Base-by-base conservation (phyloP, 2,797 vertebrate genomes). In the Melanotaenia pygmaea region DNA sequence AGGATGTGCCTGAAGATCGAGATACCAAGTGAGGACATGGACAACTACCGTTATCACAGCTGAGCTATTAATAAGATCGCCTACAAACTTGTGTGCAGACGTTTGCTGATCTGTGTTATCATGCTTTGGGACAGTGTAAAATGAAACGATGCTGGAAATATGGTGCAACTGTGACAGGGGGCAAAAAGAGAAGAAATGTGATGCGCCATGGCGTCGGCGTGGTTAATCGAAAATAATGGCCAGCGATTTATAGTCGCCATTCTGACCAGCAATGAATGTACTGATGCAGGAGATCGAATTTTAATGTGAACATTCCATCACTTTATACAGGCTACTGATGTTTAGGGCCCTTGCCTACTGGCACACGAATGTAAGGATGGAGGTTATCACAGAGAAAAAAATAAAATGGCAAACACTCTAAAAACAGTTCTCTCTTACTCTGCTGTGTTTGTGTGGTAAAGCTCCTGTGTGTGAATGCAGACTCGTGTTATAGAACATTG, bases 161-260 rank as follows among this genome's bases (percentile, higher is more conserved):
- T 85, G 77, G 85, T 47, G 61, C 56, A 40, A 26, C 56, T 74
- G 78, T 84, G 89, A 83, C 81, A 79, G 78, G 61, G 54, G 80
- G 73, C 66, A 75, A 86, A 89, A 91, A 87, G 82, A 79, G 72
- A 77, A 87, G 82, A 89, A 83, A 91, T 86, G 86, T 87, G 83
- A 86, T 32, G 84, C 86, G 74, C 83, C 69, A 38, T 32, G 67
- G 81, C 92, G 90, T 90, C 89, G 86, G 80, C 68, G 70, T 86
- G 84, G 88, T 90, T 93, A 94, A 93, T 93, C 86, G 87, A 89
- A 93, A 93, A 93, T 93, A 93, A 92, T 91, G 88, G 88, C 88
- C 74, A 18, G 88, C 88, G 91, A 93, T 92, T 94, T 93, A 93
- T 93, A 85, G 92, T 84, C 66, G 81, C 86, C 61, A 56, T 89